phyloP scores from a whole-genome alignment of 2,888 invertebrate genomes.

The Macropis europaea region DNA sequence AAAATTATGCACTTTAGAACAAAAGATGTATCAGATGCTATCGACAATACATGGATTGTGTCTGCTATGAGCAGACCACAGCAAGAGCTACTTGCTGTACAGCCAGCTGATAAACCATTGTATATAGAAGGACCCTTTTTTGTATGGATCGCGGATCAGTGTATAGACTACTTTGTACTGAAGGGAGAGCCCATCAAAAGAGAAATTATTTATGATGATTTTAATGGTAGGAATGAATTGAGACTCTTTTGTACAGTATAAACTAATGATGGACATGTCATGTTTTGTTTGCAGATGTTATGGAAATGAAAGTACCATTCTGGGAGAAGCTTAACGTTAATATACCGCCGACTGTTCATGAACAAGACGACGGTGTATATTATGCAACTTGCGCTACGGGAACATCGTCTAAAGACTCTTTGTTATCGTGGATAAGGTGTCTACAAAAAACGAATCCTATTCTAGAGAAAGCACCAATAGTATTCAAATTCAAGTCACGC shows the following conservation, averaged over 20 bases:
- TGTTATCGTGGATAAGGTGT: constrained; percentile 94
- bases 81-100: constrained; percentile 85
- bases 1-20: constrained; percentile 85
- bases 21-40: constrained; percentile 86
- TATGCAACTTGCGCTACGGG: constrained; percentile 95
- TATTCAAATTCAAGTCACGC: constrained; percentile 85
- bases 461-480: constrained; percentile 88
- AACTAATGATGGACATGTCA: neutral
- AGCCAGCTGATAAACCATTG: constrained; percentile 84
- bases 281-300: constrained; percentile 84
- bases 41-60: constrained; percentile 96
- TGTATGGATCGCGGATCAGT: constrained; percentile 88
- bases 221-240: constrained; percentile 83
- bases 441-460: constrained; percentile 89
- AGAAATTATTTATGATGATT: constrained; percentile 76
- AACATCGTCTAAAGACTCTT: constrained; percentile 92
- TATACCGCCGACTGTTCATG: constrained; percentile 88
- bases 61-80: constrained; percentile 92
- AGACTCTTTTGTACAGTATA: neutral
- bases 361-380: constrained; percentile 95
- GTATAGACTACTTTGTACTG: constrained; percentile 92
- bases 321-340: constrained; percentile 79
- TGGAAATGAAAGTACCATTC: constrained; percentile 83
- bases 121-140: constrained; percentile 92
- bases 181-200: constrained; percentile 82